A percentile compares a stretch with the other conserved stretches of the same genome.
phyloP scores from a whole-genome alignment of 1,140 invertebrate species.

The Hermetia illucens region DNA sequence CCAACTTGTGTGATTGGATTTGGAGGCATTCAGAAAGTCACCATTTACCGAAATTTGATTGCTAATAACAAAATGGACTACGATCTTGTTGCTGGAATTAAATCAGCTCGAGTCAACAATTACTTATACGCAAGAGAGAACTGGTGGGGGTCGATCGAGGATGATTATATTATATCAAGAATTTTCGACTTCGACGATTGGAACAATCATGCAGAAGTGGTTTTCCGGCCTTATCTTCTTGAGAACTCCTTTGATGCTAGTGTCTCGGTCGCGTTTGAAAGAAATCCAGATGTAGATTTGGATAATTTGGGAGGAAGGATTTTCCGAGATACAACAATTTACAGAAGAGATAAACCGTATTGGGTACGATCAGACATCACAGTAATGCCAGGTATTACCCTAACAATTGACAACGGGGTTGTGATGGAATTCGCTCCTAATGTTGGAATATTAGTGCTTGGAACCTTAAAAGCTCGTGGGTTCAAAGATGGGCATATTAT shows the following conservation, averaged over 20 bases:
- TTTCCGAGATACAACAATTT: conserved; percentile 53
- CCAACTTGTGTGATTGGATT: conserved; percentile 80
- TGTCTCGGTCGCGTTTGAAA: conserved; percentile 48
- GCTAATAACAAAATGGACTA: conserved; percentile 79
- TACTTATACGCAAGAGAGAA: conserved; percentile 81
- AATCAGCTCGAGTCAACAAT: conserved; percentile 76
- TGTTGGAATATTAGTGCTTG: conserved; percentile 92
- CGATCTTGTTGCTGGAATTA: conserved; percentile 83
- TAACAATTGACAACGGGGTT: conserved; percentile 82
- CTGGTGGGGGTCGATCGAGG: conserved; percentile 83
- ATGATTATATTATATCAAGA: conserved; percentile 55
- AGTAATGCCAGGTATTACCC: conserved; percentile 80
- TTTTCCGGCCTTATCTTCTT: conserved; percentile 75
- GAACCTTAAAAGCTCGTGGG: conserved; percentile 76
- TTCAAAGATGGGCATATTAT: conserved; percentile 61
- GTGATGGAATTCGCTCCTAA: conserved; percentile 89
- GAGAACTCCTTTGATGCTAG: conserved; percentile 60
- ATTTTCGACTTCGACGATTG: conserved; percentile 99
- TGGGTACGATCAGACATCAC: conserved; percentile 84
- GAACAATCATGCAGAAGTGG: conserved; percentile 92
- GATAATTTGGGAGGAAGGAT: conserved; percentile 75
- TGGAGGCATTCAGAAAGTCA: conserved; percentile 88
- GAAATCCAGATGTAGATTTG: conserved; percentile 35
- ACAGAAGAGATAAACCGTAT: conserved; percentile 56
- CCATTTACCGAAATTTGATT: conserved; percentile 81